Conservation (phyloP, 2,113 vertebrate species). For the Labrus mixtus region DNA sequence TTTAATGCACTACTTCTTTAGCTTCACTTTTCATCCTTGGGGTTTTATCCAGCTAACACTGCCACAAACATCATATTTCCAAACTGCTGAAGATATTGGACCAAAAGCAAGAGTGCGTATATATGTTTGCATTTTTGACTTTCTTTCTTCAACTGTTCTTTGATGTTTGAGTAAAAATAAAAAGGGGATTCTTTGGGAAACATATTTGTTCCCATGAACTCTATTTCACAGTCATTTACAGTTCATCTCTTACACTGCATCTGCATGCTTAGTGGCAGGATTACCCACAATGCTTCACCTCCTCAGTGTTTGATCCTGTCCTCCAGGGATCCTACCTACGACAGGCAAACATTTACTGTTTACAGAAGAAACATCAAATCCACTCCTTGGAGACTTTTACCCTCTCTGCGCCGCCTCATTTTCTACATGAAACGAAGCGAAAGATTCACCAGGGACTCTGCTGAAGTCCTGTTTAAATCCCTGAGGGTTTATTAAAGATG, state of each 20-base stretch:
- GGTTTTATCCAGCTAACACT: too few species aligned
- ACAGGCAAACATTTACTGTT: constrained; percentile 5
- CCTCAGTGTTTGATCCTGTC: constrained; percentile 1
- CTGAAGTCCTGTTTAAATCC: constrained; percentile 1
- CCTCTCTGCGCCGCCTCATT: constrained; percentile 18
- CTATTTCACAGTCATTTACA: not conserved
- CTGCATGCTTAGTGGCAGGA: constrained; percentile 5
- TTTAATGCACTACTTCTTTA: too few species aligned
- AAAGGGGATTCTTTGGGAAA: too few species aligned
- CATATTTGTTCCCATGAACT: constrained; percentile 24
- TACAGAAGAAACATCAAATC: constrained; percentile 22
- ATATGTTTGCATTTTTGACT: too few species aligned
- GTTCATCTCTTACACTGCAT: constrained; percentile 8
- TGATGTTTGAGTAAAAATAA: too few species aligned
- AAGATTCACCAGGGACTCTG: not conserved
- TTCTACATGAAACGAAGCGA: too few species aligned
- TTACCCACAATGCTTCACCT: constrained; percentile 39
- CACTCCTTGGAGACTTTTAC: constrained; percentile 20
- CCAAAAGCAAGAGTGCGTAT: too few species aligned
- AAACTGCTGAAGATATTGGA: too few species aligned
- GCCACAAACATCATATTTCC: too few species aligned
- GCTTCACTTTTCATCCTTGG: too few species aligned
- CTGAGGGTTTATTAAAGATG: constrained; percentile 9
- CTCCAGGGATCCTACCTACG: constrained; percentile 5
- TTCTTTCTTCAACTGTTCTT: too few species aligned